These are phyloP conservation scores for Apostichopus japonicus DNA, from an alignment of 35 echinoderm and acorn worm species.

Conservation along the genomic window DNA sequence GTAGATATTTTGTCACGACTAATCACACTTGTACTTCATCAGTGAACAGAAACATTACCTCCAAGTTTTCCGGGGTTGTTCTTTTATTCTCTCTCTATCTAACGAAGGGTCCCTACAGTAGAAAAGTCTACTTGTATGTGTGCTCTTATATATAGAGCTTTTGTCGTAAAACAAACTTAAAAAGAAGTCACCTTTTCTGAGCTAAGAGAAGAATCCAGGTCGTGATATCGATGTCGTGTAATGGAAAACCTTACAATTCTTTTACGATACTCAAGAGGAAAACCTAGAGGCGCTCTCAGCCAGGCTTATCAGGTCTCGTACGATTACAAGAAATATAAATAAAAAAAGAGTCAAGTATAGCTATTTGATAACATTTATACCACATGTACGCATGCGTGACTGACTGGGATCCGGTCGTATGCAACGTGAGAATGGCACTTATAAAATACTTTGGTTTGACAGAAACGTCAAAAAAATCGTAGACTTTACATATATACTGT, in stretches of 20 bases:
- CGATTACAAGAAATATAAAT: background rate
- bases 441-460: background rate
- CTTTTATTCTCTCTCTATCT: background rate
- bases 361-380: background rate
- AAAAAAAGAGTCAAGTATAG: background rate
- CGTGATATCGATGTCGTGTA: background rate
- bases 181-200: too few relatives aligned
- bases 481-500: background rate
- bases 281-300: background rate
- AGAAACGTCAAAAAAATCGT: background rate
- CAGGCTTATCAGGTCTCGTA: background rate
- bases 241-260: background rate
- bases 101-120: background rate
- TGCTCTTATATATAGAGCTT: background rate
- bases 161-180: background rate
- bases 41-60: background rate
- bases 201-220: background rate
- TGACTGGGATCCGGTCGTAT: background rate
- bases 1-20: background rate
- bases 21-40: background rate
- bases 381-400: background rate
- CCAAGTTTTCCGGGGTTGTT: too few relatives aligned
- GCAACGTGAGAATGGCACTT: background rate
- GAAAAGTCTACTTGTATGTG: too few relatives aligned
- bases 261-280: background rate